phyloP scores from a whole-genome alignment of 2,797 vertebrate genomes.

The Kryptopterus vitreolus region DNA sequence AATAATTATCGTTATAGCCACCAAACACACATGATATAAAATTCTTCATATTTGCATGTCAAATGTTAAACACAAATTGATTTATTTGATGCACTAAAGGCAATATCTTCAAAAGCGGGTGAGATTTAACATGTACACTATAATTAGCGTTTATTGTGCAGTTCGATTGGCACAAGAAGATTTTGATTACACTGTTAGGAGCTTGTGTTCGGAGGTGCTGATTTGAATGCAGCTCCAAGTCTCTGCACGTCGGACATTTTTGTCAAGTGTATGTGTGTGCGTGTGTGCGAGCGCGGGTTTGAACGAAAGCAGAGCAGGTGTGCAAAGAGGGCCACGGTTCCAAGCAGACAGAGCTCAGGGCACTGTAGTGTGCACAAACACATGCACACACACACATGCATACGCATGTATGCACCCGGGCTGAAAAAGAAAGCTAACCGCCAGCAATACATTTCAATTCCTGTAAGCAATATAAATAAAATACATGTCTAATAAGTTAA shows the following conservation, averaged over 20 bases:
- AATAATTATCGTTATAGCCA: too few relatives aligned
- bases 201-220: not conserved
- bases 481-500: not conserved
- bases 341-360: not conserved
- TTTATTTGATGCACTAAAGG: not conserved
- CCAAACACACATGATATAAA: too few relatives aligned
- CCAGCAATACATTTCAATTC: not conserved
- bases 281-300: not conserved
- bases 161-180: not conserved
- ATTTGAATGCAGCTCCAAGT: not conserved
- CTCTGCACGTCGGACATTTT: constrained; percentile 18
- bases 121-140: not conserved
- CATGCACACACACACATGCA: not conserved
- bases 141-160: not conserved
- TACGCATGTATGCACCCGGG: not conserved
- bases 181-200: not conserved
- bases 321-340: constrained; percentile 5
- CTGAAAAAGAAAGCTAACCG: not conserved
- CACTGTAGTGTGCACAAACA: not conserved
- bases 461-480: not conserved
- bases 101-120: not conserved
- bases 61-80: too few relatives aligned
- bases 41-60: too few relatives aligned
- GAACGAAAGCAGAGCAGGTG: not conserved
- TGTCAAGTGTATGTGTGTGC: not conserved